Conservation (phyloP, 2,888 invertebrate species). For the Antheraea yamamai region DNA sequence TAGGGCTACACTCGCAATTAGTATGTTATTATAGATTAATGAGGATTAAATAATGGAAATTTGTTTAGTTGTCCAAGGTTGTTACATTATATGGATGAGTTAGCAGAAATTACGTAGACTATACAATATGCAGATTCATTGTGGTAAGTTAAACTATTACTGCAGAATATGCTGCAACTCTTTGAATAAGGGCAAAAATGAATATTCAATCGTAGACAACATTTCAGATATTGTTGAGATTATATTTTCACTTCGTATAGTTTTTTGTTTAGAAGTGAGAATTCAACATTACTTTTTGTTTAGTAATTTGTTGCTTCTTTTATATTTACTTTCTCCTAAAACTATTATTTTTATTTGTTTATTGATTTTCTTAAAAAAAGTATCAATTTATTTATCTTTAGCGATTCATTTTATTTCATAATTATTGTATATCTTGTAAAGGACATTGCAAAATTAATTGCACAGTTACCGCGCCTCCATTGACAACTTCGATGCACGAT, state of each 20-base stretch:
- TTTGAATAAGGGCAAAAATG: no score
- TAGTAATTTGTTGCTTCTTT: background rate
- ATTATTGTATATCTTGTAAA: slow-evolving; percentile 5
- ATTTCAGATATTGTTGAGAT: no score
- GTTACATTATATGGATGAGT: background rate
- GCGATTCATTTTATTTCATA: background rate
- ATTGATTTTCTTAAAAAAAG: background rate
- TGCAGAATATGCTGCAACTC: no score
- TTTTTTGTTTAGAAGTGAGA: background rate
- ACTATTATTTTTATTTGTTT: background rate
- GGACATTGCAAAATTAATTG: slow-evolving; percentile 1
- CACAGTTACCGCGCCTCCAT: slow-evolving; percentile 12
- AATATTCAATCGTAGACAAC: no score
- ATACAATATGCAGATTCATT: background rate
- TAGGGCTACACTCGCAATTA: no score
- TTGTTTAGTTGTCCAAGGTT: no score
- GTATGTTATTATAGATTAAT: no score
- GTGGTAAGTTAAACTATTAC: background rate
- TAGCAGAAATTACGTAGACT: background rate
- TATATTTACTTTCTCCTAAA: background rate
- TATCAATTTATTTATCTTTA: background rate
- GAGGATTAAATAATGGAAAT: no score
- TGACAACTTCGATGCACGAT: slow-evolving; percentile 1
- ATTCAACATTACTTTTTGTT: background rate
- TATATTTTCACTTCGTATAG: background rate